Conservation (phyloP, 1,140 invertebrate species). For the Chrysoperla carnea region DNA sequence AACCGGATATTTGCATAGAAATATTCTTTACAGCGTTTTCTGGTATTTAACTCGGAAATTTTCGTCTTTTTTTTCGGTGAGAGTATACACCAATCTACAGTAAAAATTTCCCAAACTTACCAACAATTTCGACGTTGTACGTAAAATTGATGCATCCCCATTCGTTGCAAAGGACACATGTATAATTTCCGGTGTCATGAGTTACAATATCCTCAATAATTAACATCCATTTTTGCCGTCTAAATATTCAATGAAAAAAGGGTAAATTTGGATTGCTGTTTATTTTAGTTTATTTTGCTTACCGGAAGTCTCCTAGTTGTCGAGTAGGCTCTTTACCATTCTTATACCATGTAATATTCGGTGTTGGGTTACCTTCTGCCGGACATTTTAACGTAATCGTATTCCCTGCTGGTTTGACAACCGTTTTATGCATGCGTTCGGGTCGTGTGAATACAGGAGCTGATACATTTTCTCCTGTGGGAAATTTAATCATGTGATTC, state of each 20-base stretch:
- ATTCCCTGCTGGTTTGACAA: conserved; percentile 49
- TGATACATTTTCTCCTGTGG: neutral
- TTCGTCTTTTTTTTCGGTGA: too few relatives aligned
- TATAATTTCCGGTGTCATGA: conserved; percentile 69
- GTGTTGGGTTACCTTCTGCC: conserved; percentile 24
- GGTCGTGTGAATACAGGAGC: neutral
- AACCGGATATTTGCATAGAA: too few relatives aligned
- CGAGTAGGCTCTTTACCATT: conserved; percentile 16
- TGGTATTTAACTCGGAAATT: too few relatives aligned
- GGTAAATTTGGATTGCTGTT: conserved; percentile 54
- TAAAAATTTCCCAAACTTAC: conserved; percentile 28
- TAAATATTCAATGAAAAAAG: conserved; percentile 29
- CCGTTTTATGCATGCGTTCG: conserved; percentile 22
- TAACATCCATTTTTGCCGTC: conserved; percentile 43
- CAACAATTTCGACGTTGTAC: conserved; percentile 50
- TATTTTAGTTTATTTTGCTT: conserved; percentile 60
- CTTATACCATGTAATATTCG: conserved; percentile 36
- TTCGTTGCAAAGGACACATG: conserved; percentile 64
- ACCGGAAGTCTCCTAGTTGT: conserved; percentile 44
- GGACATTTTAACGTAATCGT: conserved; percentile 11
- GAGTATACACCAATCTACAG: too few relatives aligned
- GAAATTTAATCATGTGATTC: too few relatives aligned
- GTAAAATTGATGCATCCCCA: conserved; percentile 60
- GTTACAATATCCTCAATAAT: conserved; percentile 55
- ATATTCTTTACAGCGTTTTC: too few relatives aligned